Base-by-base conservation (phyloP, 2,888 invertebrate genomes). In the Platerodrilus igneus region DNA sequence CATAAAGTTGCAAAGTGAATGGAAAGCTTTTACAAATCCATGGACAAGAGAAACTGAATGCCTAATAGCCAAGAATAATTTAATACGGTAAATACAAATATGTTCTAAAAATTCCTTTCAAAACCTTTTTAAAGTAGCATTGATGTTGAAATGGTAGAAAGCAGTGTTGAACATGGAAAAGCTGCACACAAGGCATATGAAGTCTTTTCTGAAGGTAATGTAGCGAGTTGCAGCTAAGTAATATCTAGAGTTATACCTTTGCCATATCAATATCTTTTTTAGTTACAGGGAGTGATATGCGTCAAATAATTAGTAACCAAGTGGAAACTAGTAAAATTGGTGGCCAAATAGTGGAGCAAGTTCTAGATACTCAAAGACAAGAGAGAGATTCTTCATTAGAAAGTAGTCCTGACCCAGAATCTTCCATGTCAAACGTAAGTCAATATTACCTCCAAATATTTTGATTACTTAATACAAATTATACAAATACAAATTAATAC, bases 41-140 rank as follows among this genome's bases (percentile, higher is more conserved):
- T 94, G 93, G 93, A 94, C 93, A 1, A 91, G 91, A 68, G 94
- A 94, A 60, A 82, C 91, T 45, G 94, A 95, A 60, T 90, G 86
- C 62, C 75, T 94, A 48, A 84, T 92, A 50, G 86, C 91, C 0
- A 89, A 87, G 65, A 92, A 93, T 69, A 83, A 81, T 1, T 75
- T 88, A 28, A 75, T 89, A 41, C 70, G 79, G 75, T 84, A 66
- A 72, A 76, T 29, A 30, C 7, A 25, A 6, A 2, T 16, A 15
- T 5, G 11, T n/a, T 13, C 20, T 19, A 21, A 15, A 13, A 5
- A 10, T 8, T 30, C 11, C 22, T 11, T 14, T 3, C 6, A 11
- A 5, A 35, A 23, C 23, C 13, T n/a, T 5, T 36, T 32, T 53
- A 51, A 47, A 31, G 35, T 30, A 75, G 75, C 50, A 70, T 68